Percentiles rank a stretch among this genome's conserved stretches.
These are phyloP conservation scores for Rhimphoctona megacephalus DNA, from an alignment of 2,888 invertebrate species.

Conservation along the genomic window DNA sequence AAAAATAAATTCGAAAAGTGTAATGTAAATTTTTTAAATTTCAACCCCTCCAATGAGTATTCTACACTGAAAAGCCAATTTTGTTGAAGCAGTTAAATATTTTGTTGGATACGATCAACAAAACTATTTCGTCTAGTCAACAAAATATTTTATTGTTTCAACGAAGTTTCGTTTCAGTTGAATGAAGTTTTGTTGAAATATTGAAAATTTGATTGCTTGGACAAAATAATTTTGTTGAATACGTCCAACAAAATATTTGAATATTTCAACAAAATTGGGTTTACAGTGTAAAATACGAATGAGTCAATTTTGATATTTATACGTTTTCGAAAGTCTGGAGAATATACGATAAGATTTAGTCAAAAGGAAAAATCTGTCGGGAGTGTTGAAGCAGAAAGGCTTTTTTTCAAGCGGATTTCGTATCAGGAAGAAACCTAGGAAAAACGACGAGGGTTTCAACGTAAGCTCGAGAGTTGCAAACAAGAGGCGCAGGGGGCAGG, in stretches of 20 bases:
- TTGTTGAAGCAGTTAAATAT: too few species aligned
- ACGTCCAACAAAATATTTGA: too few species aligned
- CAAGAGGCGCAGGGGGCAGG: neutral
- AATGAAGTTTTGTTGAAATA: too few species aligned
- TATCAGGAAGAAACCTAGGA: constrained; percentile 30
- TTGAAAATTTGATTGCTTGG: too few species aligned
- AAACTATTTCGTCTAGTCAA: too few species aligned
- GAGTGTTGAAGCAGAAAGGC: neutral
- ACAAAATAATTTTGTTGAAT: too few species aligned
- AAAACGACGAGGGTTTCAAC: constrained; percentile 38
- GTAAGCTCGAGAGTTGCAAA: constrained; percentile 23
- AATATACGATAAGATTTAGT: constrained; percentile 25
- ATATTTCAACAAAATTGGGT: too few species aligned
- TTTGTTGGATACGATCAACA: too few species aligned
- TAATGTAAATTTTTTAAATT: too few species aligned
- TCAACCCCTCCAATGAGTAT: neutral
- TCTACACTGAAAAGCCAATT: too few species aligned
- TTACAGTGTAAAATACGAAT: neutral
- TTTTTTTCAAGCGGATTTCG: constrained; percentile 34
- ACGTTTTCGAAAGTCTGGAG: constrained; percentile 9
- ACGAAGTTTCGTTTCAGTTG: too few species aligned
- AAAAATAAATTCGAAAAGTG: neutral
- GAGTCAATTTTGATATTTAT: constrained; percentile 13
- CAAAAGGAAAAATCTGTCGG: constrained; percentile 2
- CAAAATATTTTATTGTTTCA: too few species aligned